phyloP scores from a whole-genome alignment of 2,888 invertebrate species.

The Eilema depressum region DNA sequence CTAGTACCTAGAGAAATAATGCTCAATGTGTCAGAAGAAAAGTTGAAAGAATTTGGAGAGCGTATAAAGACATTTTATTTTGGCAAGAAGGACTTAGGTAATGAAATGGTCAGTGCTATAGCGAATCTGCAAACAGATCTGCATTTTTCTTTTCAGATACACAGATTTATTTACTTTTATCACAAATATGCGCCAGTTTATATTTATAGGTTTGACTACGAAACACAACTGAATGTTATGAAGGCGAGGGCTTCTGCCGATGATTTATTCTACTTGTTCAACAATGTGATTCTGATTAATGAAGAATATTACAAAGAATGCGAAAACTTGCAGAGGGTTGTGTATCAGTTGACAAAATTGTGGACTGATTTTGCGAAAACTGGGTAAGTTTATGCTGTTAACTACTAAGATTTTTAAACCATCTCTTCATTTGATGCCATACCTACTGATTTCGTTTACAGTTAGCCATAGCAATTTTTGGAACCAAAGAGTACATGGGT shows the following conservation, averaged over 20 bases:
- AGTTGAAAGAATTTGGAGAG: constrained; percentile 59
- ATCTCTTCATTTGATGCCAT: no score
- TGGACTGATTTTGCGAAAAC: constrained; percentile 82
- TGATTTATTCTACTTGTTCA: constrained; percentile 80
- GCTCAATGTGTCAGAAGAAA: constrained; percentile 47
- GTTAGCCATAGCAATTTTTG: no score
- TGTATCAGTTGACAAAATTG: constrained; percentile 70
- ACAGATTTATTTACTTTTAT: constrained; percentile 65
- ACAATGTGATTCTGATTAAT: constrained; percentile 63
- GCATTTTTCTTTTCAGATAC: constrained; percentile 61
- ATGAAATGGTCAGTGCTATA: constrained; percentile 52
- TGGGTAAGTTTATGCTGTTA: constrained; percentile 62
- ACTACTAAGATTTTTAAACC: no score
- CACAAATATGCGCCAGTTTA: constrained; percentile 56
- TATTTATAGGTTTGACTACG: constrained; percentile 68
- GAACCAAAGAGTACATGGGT: no score
- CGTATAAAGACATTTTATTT: constrained; percentile 65
- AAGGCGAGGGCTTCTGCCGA: constrained; percentile 80
- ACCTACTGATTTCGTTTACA: no score
- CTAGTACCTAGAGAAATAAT: constrained; percentile 65
- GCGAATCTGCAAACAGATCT: constrained; percentile 61
- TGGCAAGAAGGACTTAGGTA: constrained; percentile 52
- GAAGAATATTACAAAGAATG: constrained; percentile 65
- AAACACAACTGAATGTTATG: constrained; percentile 68
- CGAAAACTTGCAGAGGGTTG: constrained; percentile 63